phyloP scores from a whole-genome alignment of 1,140 invertebrate species.

The Drosophila sucinea region DNA sequence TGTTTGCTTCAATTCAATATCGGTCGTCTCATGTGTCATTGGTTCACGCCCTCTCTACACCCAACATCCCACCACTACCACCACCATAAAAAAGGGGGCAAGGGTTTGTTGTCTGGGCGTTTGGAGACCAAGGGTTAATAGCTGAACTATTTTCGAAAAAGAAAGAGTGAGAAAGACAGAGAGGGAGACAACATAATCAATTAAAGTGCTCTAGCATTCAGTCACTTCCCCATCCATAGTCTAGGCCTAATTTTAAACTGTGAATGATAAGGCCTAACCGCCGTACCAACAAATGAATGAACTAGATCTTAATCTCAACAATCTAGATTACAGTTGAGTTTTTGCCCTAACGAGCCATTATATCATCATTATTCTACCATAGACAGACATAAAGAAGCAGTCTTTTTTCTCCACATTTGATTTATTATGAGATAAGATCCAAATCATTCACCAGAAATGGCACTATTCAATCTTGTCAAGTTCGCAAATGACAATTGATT shows the following conservation, averaged over 20 bases:
- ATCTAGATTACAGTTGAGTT: slow-evolving; percentile 24
- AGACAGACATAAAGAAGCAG: not conserved
- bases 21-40: slow-evolving; percentile 18
- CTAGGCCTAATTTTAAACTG: slow-evolving; percentile 15
- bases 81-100: not conserved
- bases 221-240: not conserved
- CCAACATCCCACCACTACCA: slow-evolving; percentile 13
- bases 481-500: too few species aligned
- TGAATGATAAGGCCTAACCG: slow-evolving; percentile 19
- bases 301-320: slow-evolving; percentile 39
- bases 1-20: slow-evolving; percentile 68
- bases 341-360: slow-evolving; percentile 37
- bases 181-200: not conserved
- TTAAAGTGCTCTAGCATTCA: not conserved
- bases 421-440: too few species aligned
- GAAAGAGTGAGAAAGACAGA: not conserved
- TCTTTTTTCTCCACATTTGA: too few species aligned
- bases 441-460: too few species aligned
- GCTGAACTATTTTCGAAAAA: not conserved
- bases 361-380: slow-evolving; percentile 1
- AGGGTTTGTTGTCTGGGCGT: not conserved
- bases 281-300: slow-evolving; percentile 14
- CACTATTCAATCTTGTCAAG: too few species aligned
- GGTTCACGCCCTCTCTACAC: not conserved
- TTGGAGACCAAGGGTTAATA: not conserved